These are phyloP conservation scores for Corydoras sp. DNA, from an alignment of 2,113 vertebrate species.

Conservation along the genomic window DNA sequence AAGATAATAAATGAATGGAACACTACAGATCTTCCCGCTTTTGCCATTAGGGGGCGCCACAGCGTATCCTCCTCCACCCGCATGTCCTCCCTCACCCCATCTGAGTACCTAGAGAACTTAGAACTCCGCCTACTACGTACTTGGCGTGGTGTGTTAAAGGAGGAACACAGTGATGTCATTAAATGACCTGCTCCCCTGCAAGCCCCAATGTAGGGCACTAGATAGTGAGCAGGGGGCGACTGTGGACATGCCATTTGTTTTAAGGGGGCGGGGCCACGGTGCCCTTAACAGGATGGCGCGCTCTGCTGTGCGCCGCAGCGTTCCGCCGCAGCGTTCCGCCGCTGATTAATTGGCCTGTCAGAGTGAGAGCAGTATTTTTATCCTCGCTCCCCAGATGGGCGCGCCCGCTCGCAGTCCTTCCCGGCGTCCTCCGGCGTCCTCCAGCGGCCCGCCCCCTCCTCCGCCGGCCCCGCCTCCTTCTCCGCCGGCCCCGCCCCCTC, in stretches of 20 bases:
- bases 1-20: too few species aligned
- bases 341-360: slow-evolving; percentile 57
- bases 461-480: neutral
- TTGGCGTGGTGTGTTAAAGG: too few species aligned
- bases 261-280: slow-evolving; percentile 37
- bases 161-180: too few species aligned
- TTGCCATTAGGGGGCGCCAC: too few species aligned
- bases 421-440: slow-evolving; percentile 40
- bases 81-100: too few species aligned
- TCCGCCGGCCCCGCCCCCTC: too few species aligned
- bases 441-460: neutral
- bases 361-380: slow-evolving; percentile 55
- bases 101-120: too few species aligned
- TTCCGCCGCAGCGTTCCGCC: slow-evolving; percentile 47
- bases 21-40: too few species aligned
- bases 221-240: neutral
- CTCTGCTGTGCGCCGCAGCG: slow-evolving; percentile 40
- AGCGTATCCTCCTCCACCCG: too few species aligned
- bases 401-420: slow-evolving; percentile 41
- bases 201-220: neutral
- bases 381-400: slow-evolving; percentile 47
- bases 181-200: too few species aligned
- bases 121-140: too few species aligned
- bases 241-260: slow-evolving; percentile 3
- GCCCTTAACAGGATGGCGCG: slow-evolving; percentile 39